These are phyloP conservation scores for Zosterops pallidus DNA, from an alignment of 2,113 vertebrate species.

Conservation along the genomic window DNA sequence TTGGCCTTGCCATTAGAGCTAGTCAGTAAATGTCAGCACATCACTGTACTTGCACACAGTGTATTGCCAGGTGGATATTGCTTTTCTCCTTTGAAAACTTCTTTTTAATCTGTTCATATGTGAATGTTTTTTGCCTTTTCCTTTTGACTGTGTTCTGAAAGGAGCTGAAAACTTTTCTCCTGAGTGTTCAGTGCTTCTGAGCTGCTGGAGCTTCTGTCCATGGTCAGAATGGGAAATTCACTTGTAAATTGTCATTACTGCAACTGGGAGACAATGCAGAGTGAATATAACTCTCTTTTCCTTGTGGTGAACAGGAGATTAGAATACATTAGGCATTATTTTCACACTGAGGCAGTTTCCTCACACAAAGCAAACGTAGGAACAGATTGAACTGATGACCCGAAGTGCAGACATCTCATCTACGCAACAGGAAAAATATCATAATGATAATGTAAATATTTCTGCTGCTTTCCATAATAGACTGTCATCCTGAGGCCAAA, in stretches of 20 bases:
- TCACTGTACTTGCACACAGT: neutral
- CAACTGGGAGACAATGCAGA: neutral
- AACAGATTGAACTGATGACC: neutral
- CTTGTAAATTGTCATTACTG: neutral
- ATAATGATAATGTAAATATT: slow-evolving; percentile 14
- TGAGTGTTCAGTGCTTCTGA: neutral
- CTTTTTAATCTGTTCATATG: neutral
- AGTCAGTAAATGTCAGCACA: neutral
- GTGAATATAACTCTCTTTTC: neutral
- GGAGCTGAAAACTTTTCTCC: neutral
- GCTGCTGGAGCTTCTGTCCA: neutral
- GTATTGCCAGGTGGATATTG: neutral
- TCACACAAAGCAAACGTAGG: neutral
- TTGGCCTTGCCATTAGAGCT: neutral
- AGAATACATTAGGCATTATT: neutral
- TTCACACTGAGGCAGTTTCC: neutral
- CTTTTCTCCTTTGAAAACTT: neutral
- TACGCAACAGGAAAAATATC: neutral
- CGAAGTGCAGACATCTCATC: neutral
- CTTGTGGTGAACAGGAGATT: neutral
- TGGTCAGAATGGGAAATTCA: neutral
- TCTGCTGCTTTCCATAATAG: neutral
- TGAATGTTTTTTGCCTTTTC: neutral
- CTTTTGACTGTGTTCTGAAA: neutral
- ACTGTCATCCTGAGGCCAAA: neutral